phyloP scores from a whole-genome alignment of 2,888 invertebrate species.

The Rotaria socialis region DNA sequence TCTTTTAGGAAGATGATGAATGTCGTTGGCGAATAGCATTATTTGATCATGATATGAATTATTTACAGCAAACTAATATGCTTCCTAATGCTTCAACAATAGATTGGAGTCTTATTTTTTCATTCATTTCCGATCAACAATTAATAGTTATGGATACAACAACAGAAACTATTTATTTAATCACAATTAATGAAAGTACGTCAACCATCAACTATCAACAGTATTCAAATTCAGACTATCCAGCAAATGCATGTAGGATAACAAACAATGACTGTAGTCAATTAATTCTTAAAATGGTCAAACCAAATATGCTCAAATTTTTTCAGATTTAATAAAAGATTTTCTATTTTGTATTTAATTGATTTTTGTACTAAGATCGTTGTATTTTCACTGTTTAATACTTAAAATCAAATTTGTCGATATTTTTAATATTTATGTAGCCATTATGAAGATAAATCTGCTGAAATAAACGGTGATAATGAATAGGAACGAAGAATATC shows the following conservation, averaged over 20 bases:
- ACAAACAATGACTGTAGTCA: background rate
- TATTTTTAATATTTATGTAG: no score
- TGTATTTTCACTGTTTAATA: no score
- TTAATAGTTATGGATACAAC: background rate
- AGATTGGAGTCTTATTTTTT: background rate
- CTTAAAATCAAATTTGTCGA: no score
- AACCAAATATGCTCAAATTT: background rate
- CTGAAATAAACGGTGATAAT: no score
- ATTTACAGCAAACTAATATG: background rate
- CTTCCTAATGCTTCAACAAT: background rate
- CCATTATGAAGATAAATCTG: no score
- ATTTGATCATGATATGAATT: background rate
- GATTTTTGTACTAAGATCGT: no score
- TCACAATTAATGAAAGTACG: background rate
- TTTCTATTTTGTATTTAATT: no score
- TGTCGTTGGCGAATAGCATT: background rate
- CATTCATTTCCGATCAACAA: background rate
- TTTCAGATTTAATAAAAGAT: background rate
- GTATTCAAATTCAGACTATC: background rate
- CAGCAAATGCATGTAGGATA: background rate
- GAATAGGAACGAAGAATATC: no score
- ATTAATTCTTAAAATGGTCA: conserved; percentile 5
- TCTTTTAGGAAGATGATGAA: conserved; percentile 8
- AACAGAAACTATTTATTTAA: background rate
- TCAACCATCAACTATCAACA: background rate